Evolutionary conservation across 2,113 vertebrate genomes (phyloP), one percentile per base, ranked within the genome.

Genomic region (Scopus umbretta): DNA sequence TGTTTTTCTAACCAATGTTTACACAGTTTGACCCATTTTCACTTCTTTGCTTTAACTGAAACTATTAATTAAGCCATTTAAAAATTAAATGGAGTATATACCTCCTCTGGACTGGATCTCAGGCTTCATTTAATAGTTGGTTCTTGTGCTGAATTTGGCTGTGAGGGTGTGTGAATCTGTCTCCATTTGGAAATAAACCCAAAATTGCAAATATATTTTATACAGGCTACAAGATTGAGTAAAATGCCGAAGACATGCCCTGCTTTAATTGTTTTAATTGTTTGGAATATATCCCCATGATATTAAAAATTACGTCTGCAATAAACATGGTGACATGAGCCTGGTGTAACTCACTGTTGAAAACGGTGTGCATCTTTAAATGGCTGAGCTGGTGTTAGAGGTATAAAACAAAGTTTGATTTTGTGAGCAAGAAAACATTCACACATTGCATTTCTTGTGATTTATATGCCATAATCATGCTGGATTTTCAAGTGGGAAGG

Each of bases 61-160:
- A 95, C 92, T 91, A 95, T 94, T 97, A 97, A 97, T 97, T 97
- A 97, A 94, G 93, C 71, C 94, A 82, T 97, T 96, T 95, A 91
- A 94, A 95, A 97, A 95, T 96, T 95, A 94, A 95, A 96, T 94
- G 59, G 91, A 94, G 34, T 97, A 91, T 89, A 74, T 92, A 62
- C 53, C 78, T 94, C 71, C 94, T 95, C 95, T 89, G 89, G 95
- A 95, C 91, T 91, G 84, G 73, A 75, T 89, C 83, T 94, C 84
- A 76, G 86, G 81, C 95, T 96, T 95, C 94, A 95, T 95, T 92
- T 96, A 97, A 97, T 97, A 97, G 95, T 76, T 68, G 70, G 86
- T 95, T 94, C 95, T 91, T 47, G 45, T 13, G 66, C 86, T 83
- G 74, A 91, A 58, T 90, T 92, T 90, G 86, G 71, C 86, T 91